These are phyloP conservation scores for Drosophila repleta DNA, from an alignment of 1,140 invertebrate genomes.

Conservation along the genomic window DNA sequence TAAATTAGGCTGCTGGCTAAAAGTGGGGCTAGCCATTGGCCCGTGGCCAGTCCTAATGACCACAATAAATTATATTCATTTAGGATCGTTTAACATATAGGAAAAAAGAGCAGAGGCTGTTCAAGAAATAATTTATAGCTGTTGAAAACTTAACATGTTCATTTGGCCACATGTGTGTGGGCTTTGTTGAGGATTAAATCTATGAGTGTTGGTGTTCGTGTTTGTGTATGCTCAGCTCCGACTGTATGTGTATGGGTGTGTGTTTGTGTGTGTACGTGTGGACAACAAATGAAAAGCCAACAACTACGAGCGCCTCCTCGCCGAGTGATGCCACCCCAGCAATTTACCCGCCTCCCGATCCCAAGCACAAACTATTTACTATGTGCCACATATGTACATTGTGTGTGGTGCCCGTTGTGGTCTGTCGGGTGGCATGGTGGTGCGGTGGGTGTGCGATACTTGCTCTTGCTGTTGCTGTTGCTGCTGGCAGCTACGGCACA, in stretches of 20 bases:
- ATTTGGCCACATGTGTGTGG: slow-evolving; percentile 72
- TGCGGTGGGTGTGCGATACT: slow-evolving; percentile 38
- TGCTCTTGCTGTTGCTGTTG: slow-evolving; percentile 18
- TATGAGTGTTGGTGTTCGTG: slow-evolving; percentile 26
- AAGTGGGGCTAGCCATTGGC: slow-evolving; percentile 8
- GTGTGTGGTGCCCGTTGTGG: slow-evolving; percentile 32
- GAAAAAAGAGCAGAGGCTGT: slow-evolving; percentile 61
- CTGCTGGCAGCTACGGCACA: slow-evolving; percentile 48
- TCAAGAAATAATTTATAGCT: slow-evolving; percentile 79
- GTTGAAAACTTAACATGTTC: slow-evolving; percentile 81
- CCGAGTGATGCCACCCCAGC: slow-evolving; percentile 36
- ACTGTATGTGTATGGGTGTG: slow-evolving; percentile 28
- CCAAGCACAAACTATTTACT: slow-evolving; percentile 71
- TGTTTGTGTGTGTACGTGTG: slow-evolving; percentile 29
- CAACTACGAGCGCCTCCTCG: slow-evolving; percentile 50
- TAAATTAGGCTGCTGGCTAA: slow-evolving; percentile 1
- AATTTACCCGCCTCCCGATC: slow-evolving; percentile 41
- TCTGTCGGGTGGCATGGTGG: slow-evolving; percentile 25
- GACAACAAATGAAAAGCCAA: slow-evolving; percentile 69
- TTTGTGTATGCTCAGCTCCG: neutral
- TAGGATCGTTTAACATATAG: slow-evolving; percentile 75
- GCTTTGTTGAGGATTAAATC: slow-evolving; percentile 45
- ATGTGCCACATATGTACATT: slow-evolving; percentile 49
- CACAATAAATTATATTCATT: slow-evolving; percentile 81
- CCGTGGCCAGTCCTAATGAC: slow-evolving; percentile 55